Evolutionary conservation across 1,140 invertebrate genomes (phyloP).

Genomic region (Drosophila repletoides): DNA sequence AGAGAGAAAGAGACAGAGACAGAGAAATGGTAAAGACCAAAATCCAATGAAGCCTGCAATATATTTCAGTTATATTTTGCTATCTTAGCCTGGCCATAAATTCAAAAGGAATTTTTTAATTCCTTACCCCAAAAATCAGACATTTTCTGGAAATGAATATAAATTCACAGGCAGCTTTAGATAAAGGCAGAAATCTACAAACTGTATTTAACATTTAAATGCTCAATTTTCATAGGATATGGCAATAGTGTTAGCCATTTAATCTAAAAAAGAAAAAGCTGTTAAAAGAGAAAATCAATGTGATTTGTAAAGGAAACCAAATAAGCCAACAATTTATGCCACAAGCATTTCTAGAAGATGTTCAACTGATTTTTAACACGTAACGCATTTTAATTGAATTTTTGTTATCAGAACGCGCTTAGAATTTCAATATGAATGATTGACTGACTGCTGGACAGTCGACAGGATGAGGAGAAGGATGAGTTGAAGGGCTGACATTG

Average conservation of each 20-base stretch:
- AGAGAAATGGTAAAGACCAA: conserved; percentile 13
- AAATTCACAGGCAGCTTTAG: background rate
- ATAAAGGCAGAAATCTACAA: too few relatives aligned
- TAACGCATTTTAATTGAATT: conserved; percentile 72
- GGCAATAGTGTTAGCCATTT: too few relatives aligned
- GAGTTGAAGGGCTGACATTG: background rate
- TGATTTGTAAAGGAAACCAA: conserved; percentile 3
- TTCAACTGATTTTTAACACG: conserved; percentile 69
- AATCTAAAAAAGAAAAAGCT: background rate
- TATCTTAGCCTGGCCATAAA: conserved; percentile 25
- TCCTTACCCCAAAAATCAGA: background rate
- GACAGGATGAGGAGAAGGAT: conserved; percentile 5
- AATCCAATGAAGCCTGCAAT: conserved; percentile 35
- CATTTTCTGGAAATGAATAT: too few relatives aligned
- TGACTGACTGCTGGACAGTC: conserved; percentile 5
- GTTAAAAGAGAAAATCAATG: conserved; percentile 9
- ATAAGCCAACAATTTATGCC: conserved; percentile 58
- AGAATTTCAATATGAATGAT: conserved; percentile 53
- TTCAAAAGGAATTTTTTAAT: conserved; percentile 31
- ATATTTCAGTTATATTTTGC: conserved; percentile 25
- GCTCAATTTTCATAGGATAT: too few relatives aligned
- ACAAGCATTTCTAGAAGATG: conserved; percentile 60
- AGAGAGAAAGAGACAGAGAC: too few relatives aligned
- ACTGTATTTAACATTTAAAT: too few relatives aligned
- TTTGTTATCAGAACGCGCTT: conserved; percentile 49